A percentile compares a stretch with the other conserved stretches of the same genome.
Evolutionary conservation across 92 coral and sea anemone species (phyloP).

Genomic region (Epizoanthus illoricatus): DNA sequence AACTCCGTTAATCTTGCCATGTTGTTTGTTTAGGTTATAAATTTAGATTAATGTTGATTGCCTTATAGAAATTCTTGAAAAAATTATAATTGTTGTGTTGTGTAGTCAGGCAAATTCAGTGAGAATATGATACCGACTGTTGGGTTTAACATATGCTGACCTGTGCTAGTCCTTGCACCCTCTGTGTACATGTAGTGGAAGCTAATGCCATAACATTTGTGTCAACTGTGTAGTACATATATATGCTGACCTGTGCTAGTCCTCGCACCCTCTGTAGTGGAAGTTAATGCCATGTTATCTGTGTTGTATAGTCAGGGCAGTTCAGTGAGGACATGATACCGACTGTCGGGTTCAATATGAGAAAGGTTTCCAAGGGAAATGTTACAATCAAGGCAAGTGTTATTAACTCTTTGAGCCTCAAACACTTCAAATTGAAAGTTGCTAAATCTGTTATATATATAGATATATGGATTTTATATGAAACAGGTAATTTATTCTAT

Average conservation of each 20-base stretch:
- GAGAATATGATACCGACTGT: conserved; percentile 99
- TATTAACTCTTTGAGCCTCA: background rate
- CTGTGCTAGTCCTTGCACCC: too few species aligned
- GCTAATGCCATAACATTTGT: background rate
- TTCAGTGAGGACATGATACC: conserved; percentile 99
- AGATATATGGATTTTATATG: too few species aligned
- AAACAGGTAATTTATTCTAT: too few species aligned
- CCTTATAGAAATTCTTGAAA: too few species aligned
- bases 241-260: conserved; percentile 22
- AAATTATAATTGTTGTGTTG: background rate
- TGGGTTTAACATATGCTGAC: conserved; percentile 75
- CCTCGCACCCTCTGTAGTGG: too few species aligned
- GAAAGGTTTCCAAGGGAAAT: conserved; percentile 97
- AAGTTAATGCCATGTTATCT: too few species aligned
- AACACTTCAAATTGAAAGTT: background rate
- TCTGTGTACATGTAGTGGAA: too few species aligned
- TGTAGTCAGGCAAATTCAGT: conserved; percentile 96
- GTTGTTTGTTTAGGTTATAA: too few species aligned
- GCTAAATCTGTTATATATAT: too few species aligned
- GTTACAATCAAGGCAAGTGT: conserved; percentile 88
- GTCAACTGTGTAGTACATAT: conserved; percentile 74
- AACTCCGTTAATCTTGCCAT: too few species aligned
- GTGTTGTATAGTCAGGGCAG: conserved; percentile 85
- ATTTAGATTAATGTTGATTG: too few species aligned
- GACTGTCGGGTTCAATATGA: conserved; percentile 99